Conservation (phyloP, 92 coral and sea anemone genomes). For the Parazoanthus darwini region DNA sequence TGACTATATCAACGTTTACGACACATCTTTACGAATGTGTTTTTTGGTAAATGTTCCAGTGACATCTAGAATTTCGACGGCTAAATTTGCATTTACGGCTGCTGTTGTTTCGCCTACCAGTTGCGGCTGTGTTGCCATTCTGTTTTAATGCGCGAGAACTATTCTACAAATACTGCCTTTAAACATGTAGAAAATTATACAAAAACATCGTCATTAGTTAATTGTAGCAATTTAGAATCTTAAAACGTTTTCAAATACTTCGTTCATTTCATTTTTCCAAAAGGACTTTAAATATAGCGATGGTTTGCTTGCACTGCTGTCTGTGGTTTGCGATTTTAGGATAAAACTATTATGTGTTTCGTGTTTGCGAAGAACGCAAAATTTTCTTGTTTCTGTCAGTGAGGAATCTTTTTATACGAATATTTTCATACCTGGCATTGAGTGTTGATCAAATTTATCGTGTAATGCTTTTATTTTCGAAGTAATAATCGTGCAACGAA, state of each 20-base stretch:
- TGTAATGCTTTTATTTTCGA: too few species aligned
- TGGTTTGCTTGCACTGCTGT: too few species aligned
- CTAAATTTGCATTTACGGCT: neutral
- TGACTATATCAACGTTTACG: too few species aligned
- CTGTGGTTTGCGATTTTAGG: too few species aligned
- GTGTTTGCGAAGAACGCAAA: neutral
- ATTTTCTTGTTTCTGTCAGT: too few species aligned
- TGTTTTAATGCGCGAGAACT: neutral
- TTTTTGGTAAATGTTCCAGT: neutral
- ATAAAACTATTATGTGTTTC: too few species aligned
- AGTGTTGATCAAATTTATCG: too few species aligned
- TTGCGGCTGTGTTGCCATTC: too few species aligned
- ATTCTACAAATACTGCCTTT: neutral
- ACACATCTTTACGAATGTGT: neutral
- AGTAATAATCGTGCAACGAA: neutral
- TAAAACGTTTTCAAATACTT: neutral
- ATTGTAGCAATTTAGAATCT: neutral
- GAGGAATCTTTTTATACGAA: neutral
- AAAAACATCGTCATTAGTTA: neutral
- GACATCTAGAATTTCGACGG: neutral
- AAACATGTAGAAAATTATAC: neutral
- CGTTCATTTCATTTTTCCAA: neutral
- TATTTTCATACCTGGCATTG: too few species aligned
- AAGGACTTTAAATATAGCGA: too few species aligned
- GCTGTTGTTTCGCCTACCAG: neutral